Evolutionary conservation across 2,888 invertebrate species (phyloP).

Genomic region (Empis livida): DNA sequence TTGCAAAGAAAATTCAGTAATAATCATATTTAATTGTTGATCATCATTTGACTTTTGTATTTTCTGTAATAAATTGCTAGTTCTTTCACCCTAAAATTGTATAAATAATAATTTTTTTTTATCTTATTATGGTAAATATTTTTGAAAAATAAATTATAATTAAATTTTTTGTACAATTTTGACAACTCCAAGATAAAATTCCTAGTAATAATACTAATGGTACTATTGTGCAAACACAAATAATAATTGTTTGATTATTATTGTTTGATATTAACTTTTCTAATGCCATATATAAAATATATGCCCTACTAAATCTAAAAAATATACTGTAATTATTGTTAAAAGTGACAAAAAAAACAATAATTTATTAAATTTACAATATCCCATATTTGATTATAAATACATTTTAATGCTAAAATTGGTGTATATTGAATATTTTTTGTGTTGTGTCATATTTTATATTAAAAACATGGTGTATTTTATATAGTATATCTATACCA

Average conservation of each 20-base stretch:
- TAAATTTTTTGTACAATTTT: conserved; percentile 22
- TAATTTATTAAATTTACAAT: conserved; percentile 19
- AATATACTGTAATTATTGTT: conserved; percentile 21
- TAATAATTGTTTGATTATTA: conserved; percentile 3
- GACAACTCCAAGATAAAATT: conserved; percentile 18
- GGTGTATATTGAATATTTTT: conserved; percentile 10
- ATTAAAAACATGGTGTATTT: neutral
- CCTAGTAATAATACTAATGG: conserved; percentile 16
- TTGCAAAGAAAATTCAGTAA: conserved; percentile 31
- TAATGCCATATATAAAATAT: conserved; percentile 22
- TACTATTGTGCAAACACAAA: conserved; percentile 16
- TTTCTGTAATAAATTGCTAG: conserved; percentile 30
- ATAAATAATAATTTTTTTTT: neutral
- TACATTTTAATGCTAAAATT: conserved; percentile 20
- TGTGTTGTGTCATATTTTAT: neutral
- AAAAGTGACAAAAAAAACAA: conserved; percentile 29
- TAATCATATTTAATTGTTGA: conserved; percentile 28
- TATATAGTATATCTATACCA: neutral
- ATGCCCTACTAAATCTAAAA: conserved; percentile 26
- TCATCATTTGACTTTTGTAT: conserved; percentile 26
- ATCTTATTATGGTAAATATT: no score
- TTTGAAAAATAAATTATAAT: conserved; percentile 15
- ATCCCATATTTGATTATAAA: conserved; percentile 25
- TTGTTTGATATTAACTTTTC: no score
- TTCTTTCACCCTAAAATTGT: conserved; percentile 28